Evolutionary conservation across 1,140 invertebrate species (phyloP).

Genomic region (Octopus bimaculoides): DNA sequence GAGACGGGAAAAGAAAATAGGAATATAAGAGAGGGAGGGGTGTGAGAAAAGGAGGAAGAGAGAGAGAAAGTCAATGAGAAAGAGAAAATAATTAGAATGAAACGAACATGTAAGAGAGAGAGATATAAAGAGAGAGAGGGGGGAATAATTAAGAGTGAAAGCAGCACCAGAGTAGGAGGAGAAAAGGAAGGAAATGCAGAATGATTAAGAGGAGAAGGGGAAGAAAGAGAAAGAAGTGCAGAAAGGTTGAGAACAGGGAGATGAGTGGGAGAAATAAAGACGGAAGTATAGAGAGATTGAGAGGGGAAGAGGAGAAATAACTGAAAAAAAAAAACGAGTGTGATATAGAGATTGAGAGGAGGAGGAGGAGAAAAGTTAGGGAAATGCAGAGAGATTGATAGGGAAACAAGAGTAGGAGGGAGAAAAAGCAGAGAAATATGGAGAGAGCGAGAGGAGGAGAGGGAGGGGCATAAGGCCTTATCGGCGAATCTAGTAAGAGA

Average conservation of each 20-base stretch:
- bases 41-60: neutral
- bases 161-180: neutral
- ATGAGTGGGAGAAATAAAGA: neutral
- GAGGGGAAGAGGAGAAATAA: too few species aligned
- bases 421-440: too few species aligned
- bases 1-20: neutral
- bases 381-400: too few species aligned
- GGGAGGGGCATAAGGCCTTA: too few species aligned
- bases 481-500: too few species aligned
- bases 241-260: neutral
- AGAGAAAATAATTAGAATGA: neutral
- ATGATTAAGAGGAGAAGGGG: neutral
- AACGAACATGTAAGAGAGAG: neutral
- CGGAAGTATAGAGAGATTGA: neutral
- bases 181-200: neutral
- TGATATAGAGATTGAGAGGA: too few species aligned
- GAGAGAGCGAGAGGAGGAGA: too few species aligned
- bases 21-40: neutral
- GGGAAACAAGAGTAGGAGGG: too few species aligned
- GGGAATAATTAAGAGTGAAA: neutral
- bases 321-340: too few species aligned
- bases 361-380: too few species aligned
- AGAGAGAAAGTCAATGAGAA: neutral
- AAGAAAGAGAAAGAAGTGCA: neutral
- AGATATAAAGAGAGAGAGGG: neutral